Conservation (phyloP, 92 coral and sea anemone species). For the Heteractis magnifica region DNA sequence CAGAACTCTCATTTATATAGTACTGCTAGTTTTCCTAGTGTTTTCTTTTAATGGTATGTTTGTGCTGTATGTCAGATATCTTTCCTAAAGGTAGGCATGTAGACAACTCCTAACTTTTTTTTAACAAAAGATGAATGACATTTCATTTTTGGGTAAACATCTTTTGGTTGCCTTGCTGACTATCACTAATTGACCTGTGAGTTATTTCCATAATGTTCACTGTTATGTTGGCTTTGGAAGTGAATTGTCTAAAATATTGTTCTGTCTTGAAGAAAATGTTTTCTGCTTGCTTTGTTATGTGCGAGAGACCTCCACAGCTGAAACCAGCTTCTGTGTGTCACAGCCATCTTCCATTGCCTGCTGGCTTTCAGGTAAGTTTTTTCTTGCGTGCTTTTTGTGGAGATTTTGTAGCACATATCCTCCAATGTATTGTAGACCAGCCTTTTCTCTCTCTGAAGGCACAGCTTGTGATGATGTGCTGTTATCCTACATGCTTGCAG, state of each 20-base stretch:
- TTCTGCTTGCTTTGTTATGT: slow-evolving; percentile 17
- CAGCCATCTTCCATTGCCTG: slow-evolving; percentile 38
- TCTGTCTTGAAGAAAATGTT: slow-evolving; percentile 16
- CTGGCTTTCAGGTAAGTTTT: slow-evolving; percentile 12
- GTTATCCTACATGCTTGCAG: no score
- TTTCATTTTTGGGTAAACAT: no score
- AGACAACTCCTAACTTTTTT: no score
- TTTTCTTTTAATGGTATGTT: no score
- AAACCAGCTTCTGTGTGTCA: slow-evolving; percentile 25
- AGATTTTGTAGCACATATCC: slow-evolving; percentile 53
- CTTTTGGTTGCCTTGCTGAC: no score
- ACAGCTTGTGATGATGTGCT: no score
- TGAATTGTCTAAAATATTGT: slow-evolving; percentile 14
- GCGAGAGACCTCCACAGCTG: slow-evolving; percentile 43
- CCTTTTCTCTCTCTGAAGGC: no score
- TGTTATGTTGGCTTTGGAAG: background rate
- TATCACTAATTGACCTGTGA: slow-evolving; percentile 8
- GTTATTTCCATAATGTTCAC: slow-evolving; percentile 22
- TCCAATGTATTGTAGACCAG: background rate
- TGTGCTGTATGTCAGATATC: no score
- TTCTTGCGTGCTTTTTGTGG: slow-evolving; percentile 33
- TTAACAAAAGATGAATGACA: no score
- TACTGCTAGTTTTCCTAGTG: no score
- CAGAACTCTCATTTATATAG: no score
- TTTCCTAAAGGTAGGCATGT: no score